phyloP scores from a whole-genome alignment of 2,888 invertebrate genomes.

The Toxonevra muliebris region DNA sequence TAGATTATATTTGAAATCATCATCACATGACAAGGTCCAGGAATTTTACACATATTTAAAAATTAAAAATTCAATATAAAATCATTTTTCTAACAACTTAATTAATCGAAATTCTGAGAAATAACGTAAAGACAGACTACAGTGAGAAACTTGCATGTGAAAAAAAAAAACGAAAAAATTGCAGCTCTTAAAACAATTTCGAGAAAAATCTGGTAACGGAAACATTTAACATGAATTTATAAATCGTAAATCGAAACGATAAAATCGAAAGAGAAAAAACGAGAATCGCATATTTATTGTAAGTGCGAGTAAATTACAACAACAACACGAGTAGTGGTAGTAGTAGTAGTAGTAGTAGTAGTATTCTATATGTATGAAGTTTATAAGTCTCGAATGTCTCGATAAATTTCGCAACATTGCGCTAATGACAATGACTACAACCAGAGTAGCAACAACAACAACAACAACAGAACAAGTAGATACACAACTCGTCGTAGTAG shows the following conservation, averaged over 20 bases:
- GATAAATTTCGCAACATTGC: slow-evolving; percentile 15
- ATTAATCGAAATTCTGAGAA: no score
- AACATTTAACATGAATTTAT: slow-evolving; percentile 11
- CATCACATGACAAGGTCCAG: no score
- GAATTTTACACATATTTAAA: no score
- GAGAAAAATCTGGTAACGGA: not conserved
- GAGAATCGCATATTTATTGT: not conserved
- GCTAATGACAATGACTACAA: slow-evolving; percentile 12
- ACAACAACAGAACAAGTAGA: slow-evolving; percentile 2
- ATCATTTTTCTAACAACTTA: no score
- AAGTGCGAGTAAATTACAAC: not conserved
- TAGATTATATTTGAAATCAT: no score
- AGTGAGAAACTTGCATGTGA: no score
- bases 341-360: no score
- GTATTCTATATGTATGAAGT: not conserved
- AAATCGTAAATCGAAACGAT: slow-evolving; percentile 12
- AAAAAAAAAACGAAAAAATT: no score
- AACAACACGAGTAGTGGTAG: not conserved
- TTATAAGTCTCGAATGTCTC: slow-evolving; percentile 6
- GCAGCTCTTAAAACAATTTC: no score
- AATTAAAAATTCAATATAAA: no score
- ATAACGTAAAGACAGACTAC: no score
- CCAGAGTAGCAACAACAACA: slow-evolving; percentile 6
- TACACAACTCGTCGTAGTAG: not conserved
- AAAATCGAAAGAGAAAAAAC: slow-evolving; percentile 8